Evolutionary conservation across 2,888 invertebrate species (phyloP).

Genomic region (Hermaeophaga mercurialis): DNA sequence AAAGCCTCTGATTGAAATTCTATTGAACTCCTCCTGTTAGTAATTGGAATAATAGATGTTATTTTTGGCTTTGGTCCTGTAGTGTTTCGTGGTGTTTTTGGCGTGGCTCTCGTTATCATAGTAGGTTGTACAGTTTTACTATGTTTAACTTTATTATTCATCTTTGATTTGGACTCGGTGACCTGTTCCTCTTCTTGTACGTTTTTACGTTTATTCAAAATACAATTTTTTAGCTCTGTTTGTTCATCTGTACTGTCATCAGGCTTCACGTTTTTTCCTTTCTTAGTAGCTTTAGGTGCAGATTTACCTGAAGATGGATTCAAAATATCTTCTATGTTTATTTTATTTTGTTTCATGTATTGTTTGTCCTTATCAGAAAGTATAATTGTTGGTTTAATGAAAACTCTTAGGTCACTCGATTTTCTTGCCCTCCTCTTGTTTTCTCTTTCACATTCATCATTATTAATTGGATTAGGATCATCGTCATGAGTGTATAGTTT

Average conservation of each 20-base stretch:
- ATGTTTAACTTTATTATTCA: not conserved
- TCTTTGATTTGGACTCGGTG: not conserved
- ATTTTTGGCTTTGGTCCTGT: slow-evolving; percentile 7
- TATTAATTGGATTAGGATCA: slow-evolving; percentile 14
- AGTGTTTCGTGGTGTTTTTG: slow-evolving; percentile 5
- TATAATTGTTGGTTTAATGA: slow-evolving; percentile 17
- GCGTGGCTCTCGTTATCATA: too few relatives aligned
- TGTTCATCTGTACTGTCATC: not conserved
- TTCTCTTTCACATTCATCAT: slow-evolving; percentile 40
- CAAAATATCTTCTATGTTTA: slow-evolving; percentile 2
- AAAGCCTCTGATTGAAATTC: slow-evolving; percentile 46
- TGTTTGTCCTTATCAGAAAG: slow-evolving; percentile 27
- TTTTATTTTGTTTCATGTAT: slow-evolving; percentile 23
- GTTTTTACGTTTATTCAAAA: not conserved
- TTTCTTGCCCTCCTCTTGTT: slow-evolving; percentile 29
- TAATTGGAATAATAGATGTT: slow-evolving; percentile 1
- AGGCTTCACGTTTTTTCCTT: not conserved
- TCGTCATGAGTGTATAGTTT: slow-evolving; percentile 43
- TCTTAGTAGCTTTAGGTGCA: not conserved
- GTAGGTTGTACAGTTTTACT: not conserved
- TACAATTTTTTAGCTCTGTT: not conserved
- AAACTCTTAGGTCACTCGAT: slow-evolving; percentile 21
- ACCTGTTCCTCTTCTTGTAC: not conserved
- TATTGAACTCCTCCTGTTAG: slow-evolving; percentile 47
- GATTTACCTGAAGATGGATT: not conserved